Percentiles rank a stretch among this genome's conserved stretches.
These are phyloP conservation scores for Drosophila nebulosa DNA, from an alignment of 1,140 invertebrate genomes.

Conservation along the genomic window DNA sequence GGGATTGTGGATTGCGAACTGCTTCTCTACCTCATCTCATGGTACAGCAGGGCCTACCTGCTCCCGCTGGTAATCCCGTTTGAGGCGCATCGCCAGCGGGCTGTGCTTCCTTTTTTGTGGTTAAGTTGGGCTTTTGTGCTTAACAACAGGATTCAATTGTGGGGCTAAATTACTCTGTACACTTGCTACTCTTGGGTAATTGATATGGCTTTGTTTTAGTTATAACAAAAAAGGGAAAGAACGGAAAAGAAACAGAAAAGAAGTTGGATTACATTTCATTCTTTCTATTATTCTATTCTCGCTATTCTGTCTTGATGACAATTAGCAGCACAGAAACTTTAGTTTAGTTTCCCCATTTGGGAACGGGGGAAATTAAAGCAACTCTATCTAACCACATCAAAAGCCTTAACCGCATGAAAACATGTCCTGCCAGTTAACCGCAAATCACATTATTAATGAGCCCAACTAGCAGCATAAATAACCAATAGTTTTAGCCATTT, in stretches of 20 bases:
- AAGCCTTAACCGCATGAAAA: not conserved
- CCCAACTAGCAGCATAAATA: conserved; percentile 48
- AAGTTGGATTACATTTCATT: not conserved
- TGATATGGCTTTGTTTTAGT: conserved; percentile 63
- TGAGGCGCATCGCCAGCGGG: conserved; percentile 5
- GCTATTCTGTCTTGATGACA: conserved; percentile 1
- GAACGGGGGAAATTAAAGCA: not conserved
- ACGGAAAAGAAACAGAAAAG: not conserved
- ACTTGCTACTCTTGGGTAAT: conserved; percentile 44
- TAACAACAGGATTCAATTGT: conserved; percentile 45
- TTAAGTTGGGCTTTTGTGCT: conserved; percentile 58
- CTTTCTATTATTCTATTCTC: no score
- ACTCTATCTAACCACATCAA: conserved; percentile 18
- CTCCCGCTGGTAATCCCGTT: not conserved
- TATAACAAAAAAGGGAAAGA: not conserved
- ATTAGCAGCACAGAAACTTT: not conserved
- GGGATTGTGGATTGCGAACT: no score
- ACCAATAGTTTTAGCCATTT: conserved; percentile 31
- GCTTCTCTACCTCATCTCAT: not conserved
- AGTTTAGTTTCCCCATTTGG: not conserved
- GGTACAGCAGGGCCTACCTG: not conserved
- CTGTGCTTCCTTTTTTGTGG: conserved; percentile 60
- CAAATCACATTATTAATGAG: conserved; percentile 61
- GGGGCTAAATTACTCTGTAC: conserved; percentile 63
- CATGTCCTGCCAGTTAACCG: conserved; percentile 19